phyloP scores from a whole-genome alignment of 2,797 vertebrate genomes.

The Molossus alvarezi region DNA sequence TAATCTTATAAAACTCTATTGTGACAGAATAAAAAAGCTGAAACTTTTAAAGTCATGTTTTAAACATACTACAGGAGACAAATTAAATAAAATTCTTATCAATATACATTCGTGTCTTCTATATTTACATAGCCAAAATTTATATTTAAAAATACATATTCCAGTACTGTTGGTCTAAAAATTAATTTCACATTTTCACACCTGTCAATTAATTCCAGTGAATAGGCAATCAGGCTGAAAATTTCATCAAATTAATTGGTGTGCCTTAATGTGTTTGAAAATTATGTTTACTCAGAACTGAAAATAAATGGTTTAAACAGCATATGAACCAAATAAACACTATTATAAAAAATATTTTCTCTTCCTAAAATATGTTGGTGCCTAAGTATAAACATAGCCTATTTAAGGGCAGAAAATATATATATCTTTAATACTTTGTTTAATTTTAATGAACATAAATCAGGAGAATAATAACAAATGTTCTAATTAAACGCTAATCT shows the following conservation, averaged over 20 bases:
- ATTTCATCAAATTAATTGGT: constrained; percentile 60
- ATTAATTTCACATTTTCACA: constrained; percentile 64
- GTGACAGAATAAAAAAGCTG: neutral
- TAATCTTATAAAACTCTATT: neutral
- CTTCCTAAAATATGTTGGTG: neutral
- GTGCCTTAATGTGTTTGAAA: constrained; percentile 59
- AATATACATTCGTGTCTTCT: neutral
- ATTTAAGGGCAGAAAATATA: neutral
- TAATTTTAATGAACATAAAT: neutral
- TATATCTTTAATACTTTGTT: neutral
- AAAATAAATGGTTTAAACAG: constrained; percentile 56
- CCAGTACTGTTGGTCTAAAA: constrained; percentile 33
- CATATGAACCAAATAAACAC: constrained; percentile 12
- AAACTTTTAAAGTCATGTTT: neutral
- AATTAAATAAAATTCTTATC: neutral
- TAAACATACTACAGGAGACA: neutral
- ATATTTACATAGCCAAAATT: neutral
- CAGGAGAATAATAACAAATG: neutral
- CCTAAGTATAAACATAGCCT: constrained; percentile 3
- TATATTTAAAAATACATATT: constrained; percentile 22
- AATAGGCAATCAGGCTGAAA: constrained; percentile 71
- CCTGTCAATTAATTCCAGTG: constrained; percentile 72
- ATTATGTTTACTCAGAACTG: constrained; percentile 67
- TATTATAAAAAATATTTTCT: neutral
- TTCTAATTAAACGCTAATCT: constrained; percentile 16